Percentiles rank a stretch among this genome's conserved stretches.
These are phyloP conservation scores for Hoplostethus mediterraneus DNA, from an alignment of 2,797 vertebrate genomes.

Conservation along the genomic window DNA sequence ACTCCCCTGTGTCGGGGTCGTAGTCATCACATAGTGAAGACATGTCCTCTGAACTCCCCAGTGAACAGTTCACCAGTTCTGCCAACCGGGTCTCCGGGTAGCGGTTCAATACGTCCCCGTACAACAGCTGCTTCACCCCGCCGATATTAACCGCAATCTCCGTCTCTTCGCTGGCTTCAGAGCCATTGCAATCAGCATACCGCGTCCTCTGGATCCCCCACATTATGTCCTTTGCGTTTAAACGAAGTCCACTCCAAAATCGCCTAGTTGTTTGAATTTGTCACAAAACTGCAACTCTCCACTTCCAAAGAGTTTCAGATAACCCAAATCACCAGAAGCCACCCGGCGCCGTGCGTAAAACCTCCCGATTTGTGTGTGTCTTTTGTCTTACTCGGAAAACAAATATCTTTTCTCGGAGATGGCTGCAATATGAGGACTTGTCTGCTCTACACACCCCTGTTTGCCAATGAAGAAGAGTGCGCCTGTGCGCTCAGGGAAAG, in stretches of 20 bases:
- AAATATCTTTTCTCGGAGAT: constrained; percentile 24
- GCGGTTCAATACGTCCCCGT: constrained; percentile 87
- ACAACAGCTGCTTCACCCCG: constrained; percentile 92
- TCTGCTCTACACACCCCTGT: constrained; percentile 48
- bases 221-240: constrained; percentile 73
- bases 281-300: constrained; percentile 8
- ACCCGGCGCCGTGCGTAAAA: constrained; percentile 47
- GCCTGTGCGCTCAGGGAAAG: constrained; percentile 75
- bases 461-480: constrained; percentile 68
- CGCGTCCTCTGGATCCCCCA: constrained; percentile 82
- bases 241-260: constrained; percentile 36
- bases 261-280: background rate
- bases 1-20: constrained; percentile 90
- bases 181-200: constrained; percentile 82
- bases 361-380: background rate
- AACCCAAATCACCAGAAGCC: constrained; percentile 11
- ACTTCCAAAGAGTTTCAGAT: constrained; percentile 9
- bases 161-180: constrained; percentile 85
- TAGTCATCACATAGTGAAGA: constrained; percentile 95
- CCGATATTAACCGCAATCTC: constrained; percentile 96
- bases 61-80: constrained; percentile 86
- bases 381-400: background rate
- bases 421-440: constrained; percentile 52
- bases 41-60: constrained; percentile 86
- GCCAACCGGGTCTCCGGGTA: constrained; percentile 94